Evolutionary conservation across 2,888 invertebrate species (phyloP), one percentile per base, ranked within the genome.

Genomic region (Opisthograptis luteolata): DNA sequence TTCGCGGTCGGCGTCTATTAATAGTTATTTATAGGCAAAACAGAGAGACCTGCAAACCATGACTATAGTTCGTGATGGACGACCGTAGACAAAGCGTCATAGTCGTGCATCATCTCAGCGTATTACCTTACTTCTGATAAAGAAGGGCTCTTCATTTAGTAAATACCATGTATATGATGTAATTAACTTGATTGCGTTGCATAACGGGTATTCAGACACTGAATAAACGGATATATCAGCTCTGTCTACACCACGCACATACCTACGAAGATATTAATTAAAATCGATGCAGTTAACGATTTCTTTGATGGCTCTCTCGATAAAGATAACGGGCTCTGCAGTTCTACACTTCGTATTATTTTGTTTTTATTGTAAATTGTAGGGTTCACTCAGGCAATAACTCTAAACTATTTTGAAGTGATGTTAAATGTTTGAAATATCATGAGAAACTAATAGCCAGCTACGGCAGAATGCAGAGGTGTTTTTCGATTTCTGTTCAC

Each of bases 1-100:
- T 85, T 85, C 85, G 87, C 84, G 84, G 85, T 84, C 77, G 79
- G 79, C 69, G 74, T 79, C 78, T 84, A 79, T 83, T 85, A 85
- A 84, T 86, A 83, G 79, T 83, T 83, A 83, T 86, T 87, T 87
- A 87, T 85, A 81, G 78, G 77, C 62, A 68, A 82, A 84, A 79
- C 80, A 76, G 71, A 79, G 81, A 77, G 80, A 83, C 75, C 64
- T 65, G 70, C 65, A 53, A 59, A 65, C 68, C 70, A 70, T 70
- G 67, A 70, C 17, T 17, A 60, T 58, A 62, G 63, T 53, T 68
- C 70, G 75, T 76, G 79, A 77, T 75, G 73, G 70, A 71, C 64
- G 68, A 62, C 68, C 54, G 58, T 64, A 68, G 66, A 73, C 73
- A 74, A 71, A 78, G 76, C 75, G 77, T 78, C 79, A 75, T 75